Evolutionary conservation across 1,140 invertebrate species (phyloP), one percentile per base, ranked within the genome.

Genomic region (Agrilus planipennis): DNA sequence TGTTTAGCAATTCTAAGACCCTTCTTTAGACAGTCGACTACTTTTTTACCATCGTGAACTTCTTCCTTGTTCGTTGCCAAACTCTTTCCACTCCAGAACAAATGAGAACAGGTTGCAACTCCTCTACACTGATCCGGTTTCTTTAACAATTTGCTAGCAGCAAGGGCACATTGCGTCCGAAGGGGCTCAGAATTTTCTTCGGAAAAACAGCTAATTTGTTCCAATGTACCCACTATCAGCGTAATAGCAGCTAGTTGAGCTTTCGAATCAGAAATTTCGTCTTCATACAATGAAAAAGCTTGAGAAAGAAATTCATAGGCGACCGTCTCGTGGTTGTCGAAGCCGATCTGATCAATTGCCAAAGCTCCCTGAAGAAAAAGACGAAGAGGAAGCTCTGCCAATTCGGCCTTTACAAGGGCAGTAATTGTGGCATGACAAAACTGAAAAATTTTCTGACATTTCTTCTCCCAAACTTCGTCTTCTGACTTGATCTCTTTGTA

Each of bases 261-360:
- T 61, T 96, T 95, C 32, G 89, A 94, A 58, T 99, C 95, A 5
- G 88, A 90, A 51, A 99, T 95, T 67, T 99, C 95, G 61, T 99
- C 95, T 63, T 99, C 95, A 55, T 98, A 98, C 34, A 99, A 68
- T 0, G 91, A 91, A 64, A 99, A 97, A 25, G 82, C 81, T 66
- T 97, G 93, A 17, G 94, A 95, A 58, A 98, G 82, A 57, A 95
- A 99, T 64, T 99, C 95, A 65, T 99, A 99, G 0, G 93, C 91
- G 0, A 98, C 84, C 25, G 90, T 89, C 67, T 97, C 92, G 58
- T 90, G 84, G 60, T 93, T 92, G 47, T 92, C 84, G 63, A 96
- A 97, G 4, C 76, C 74, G 38, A 97, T 92, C 62, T 87, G 79
- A 31, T 88, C 87, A 32, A 94, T 89, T 0, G 91, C 88, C 32